Base-by-base conservation (phyloP, 1,140 invertebrate species). In the Temnothorax nylanderi region DNA sequence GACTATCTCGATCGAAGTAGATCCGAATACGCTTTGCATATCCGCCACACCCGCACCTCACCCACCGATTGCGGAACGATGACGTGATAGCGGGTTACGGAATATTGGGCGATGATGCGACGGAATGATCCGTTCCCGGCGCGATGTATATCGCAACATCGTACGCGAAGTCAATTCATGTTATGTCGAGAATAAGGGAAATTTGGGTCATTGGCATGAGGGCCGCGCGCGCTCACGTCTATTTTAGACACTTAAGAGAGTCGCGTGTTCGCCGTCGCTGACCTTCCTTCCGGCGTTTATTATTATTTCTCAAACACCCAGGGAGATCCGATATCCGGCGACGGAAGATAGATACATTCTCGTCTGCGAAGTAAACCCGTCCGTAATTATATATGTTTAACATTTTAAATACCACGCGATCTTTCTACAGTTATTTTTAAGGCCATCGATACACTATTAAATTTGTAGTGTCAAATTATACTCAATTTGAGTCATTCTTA, bases 141-240 rank as follows among this genome's bases (percentile, higher is more conserved):
- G 65, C 16, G 32, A 3, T 3, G 13, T 67, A 51, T 67, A 80
- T 69, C 56, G 41, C 26, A 13, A 80, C 49, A 44, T 87, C 86
- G 69, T 56, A 56, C 26, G 34, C 51, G 58, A 62, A 37, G 54
- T 87, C 86, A 62, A 88, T 87, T 85, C 69, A 41, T 72, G 56
- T 47, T 76, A 37, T 47, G 56, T 62, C 41, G 58, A 88, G 75
- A 89, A 90, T 89, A 89, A 32, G 78, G 71, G 44, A 78, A 89
- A 92, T 91, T 91, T 92, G 62, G 92, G 92, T 91, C 91, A 92
- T 90, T 93, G 91, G 88, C 92, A 89, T 89, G 80, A 77, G 26
- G 26, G 80, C 71, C 47, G 51, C 21, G 34, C 41, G 26, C 47
- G 69, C 51, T 64, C 41, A 32, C 41, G n/a, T 86, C 89, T 92